Base-by-base conservation (phyloP, 1,140 invertebrate species). In the Ceratina australensis region DNA sequence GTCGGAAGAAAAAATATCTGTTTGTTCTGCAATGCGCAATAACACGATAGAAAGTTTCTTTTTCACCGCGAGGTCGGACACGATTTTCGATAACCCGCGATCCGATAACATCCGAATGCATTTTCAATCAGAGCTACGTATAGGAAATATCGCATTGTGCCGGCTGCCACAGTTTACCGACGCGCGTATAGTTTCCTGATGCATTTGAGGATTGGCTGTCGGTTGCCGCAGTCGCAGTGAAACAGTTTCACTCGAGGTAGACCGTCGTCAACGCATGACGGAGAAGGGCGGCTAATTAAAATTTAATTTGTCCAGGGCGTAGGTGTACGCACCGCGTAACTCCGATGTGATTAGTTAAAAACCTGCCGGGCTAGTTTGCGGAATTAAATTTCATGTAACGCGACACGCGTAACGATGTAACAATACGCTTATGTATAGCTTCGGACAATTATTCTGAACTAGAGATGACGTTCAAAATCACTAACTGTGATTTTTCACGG, bases 11-110 rank as follows among this genome's bases (percentile, higher is more conserved):
- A 20, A 16, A 28, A 47, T 59, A 16, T 3, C 18, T 24, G 65
- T 16, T 68, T 56, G 59, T 71, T 59, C 68, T 71, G 68, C 68
- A 71, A 71, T 71, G 68, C 68, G 68, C 68, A 71, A 71, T 24
- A 16, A 22, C 12, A 20, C 54, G 68, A 71, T 59, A 47, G 42
- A 47, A 71, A 71, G n/a, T 59, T 61, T 28, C 4, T 50, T 52
- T 66, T 8, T 26, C 10, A 22, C 5, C 5, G 13, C 2, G 13
- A 49, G 10, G 5, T 10, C 42, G 42, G 26, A 7, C 8, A 26
- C 2, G 20, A 18, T 4, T 33, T 24, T 16, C 24, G 42, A 42
- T 42, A 42, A 42, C 33, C 33, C 33, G 57, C 20, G 20, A 15
- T 3, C 33, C 57, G 57, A 60, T 61, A 20, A 33, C 10, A n/a